Evolutionary conservation across 2,888 invertebrate species (phyloP), one percentile per base, ranked within the genome.

Genomic region (Macaria liturata): DNA sequence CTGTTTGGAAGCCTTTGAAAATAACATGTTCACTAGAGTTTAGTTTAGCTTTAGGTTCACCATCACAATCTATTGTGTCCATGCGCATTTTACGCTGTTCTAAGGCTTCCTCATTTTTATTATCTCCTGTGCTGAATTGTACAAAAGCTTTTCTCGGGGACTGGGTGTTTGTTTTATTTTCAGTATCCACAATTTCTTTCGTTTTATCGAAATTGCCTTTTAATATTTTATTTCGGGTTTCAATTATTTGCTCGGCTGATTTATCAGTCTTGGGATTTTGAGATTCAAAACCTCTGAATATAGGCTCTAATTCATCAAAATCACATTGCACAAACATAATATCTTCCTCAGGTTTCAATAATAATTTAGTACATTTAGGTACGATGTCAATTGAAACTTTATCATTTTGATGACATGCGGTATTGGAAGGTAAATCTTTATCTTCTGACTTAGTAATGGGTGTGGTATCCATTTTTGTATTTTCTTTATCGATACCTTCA

Each of bases 251-350:
- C 6, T 39, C 39, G 8, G 39, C 5, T 7, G 39, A 5, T 39
- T 39, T 39, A 8, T 39, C 8, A 7, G 8, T 39, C 8, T 39
- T 8, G 5, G 5, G 84, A 65, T 64, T 81, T 3, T 83, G 83
- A 4, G 83, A 88, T 69, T 78, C 70, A 64, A 89, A 86, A 70
- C 83, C 62, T 54, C 57, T 46, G 48, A 64, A 66, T 9, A 32
- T 30, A 9, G 31, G n/a, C 32, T 59, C 30, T 9, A 8, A 31
- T 47, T 54, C 30, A 46, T 64, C 32, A 55, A 39, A 7, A 31
- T 48, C 45, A 39, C 48, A 9, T 37, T 51, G 46, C 46, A 37
- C 9, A 39, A 51, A 45, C 0, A 7, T 45, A 51, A 32, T 31
- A 32, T 48, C 34, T 4, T n/a, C 8, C 30, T 1, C 55, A 30